Evolutionary conservation across 2,888 invertebrate species (phyloP), one percentile per base, ranked within the genome.

Genomic region (Schrankia costaestrigalis): DNA sequence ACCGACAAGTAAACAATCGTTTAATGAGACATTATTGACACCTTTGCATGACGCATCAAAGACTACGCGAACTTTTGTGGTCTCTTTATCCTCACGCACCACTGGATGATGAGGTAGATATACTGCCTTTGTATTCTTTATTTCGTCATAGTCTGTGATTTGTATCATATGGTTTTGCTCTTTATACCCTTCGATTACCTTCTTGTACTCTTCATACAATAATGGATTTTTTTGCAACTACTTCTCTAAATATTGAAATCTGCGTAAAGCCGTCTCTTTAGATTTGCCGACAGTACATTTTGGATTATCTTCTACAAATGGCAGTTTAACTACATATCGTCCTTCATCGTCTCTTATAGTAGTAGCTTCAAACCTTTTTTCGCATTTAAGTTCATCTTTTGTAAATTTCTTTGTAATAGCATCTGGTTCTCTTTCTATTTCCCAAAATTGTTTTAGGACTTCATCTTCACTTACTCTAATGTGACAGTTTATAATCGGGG

Each of bases 41-140:
- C 24, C 25, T 17, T 37, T 37, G 3, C 21, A 10, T 2, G 34
- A 42, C 4, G 37, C 37, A 8, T 42, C 19, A 11, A 37, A 42
- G 1, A 42, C 41, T n/a, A 34, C 26, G 6, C 41, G 14, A 1
- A 37, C 25, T 9, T 32, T 35, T 0, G 35, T 32, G 1, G 41
- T 35, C 9, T 29, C 31, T n/a, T 41, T 41, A 1, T 31, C 35
- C 5, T 40, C 21, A 2, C 31, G 24, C 6, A 35, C 11, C 4
- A 31, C 39, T 17, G 34, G 25, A 7, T 40, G 40, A 8, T 41
- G 33, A 4, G 41, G 41, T 4, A 41, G 14, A 9, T 41, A 41
- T 0, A 33, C 21, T 11, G 29, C 25, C 12, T 25, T 26, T 6
- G 23, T 3, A 3, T 29, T 22, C 8, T 42, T 17, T 22, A 39